Percentiles rank a stretch among this genome's conserved stretches.
phyloP scores from a whole-genome alignment of 2,888 invertebrate genomes.

The Xestia sexstrigata region DNA sequence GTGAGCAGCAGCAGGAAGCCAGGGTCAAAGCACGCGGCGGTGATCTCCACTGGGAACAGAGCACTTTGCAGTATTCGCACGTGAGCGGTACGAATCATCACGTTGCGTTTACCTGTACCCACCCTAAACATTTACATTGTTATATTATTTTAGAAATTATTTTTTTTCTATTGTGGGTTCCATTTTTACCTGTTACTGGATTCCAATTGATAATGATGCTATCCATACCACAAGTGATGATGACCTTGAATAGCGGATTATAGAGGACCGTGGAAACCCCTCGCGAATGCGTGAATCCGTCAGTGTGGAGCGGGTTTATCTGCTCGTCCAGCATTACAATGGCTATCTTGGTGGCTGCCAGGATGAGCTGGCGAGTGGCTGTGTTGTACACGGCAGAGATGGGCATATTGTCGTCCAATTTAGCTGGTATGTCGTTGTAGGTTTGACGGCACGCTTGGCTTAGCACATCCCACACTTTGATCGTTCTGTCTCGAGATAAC shows the following conservation, averaged over 20 bases:
- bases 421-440: slow-evolving; percentile 91
- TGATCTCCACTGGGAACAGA: slow-evolving; percentile 93
- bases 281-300: slow-evolving; percentile 93
- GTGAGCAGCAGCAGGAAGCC: slow-evolving; percentile 93
- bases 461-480: slow-evolving; percentile 95
- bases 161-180: not conserved
- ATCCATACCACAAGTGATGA: slow-evolving; percentile 95
- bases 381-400: slow-evolving; percentile 92
- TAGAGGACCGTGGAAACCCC: slow-evolving; percentile 93
- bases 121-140: not conserved
- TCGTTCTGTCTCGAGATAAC: slow-evolving; percentile 92
- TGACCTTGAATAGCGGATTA: slow-evolving; percentile 93
- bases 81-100: slow-evolving; percentile 93
- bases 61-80: slow-evolving; percentile 92
- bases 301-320: slow-evolving; percentile 92
- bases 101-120: slow-evolving; percentile 91
- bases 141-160: not conserved
- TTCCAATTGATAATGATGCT: slow-evolving; percentile 96
- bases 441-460: slow-evolving; percentile 93
- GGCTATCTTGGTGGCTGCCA: slow-evolving; percentile 92
- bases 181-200: slow-evolving; percentile 90
- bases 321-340: slow-evolving; percentile 92
- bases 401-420: slow-evolving; percentile 91
- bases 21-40: slow-evolving; percentile 94
- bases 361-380: slow-evolving; percentile 92